Evolutionary conservation across 1,140 invertebrate species (phyloP).

Genomic region (Pseudomyrmex cubaensis): DNA sequence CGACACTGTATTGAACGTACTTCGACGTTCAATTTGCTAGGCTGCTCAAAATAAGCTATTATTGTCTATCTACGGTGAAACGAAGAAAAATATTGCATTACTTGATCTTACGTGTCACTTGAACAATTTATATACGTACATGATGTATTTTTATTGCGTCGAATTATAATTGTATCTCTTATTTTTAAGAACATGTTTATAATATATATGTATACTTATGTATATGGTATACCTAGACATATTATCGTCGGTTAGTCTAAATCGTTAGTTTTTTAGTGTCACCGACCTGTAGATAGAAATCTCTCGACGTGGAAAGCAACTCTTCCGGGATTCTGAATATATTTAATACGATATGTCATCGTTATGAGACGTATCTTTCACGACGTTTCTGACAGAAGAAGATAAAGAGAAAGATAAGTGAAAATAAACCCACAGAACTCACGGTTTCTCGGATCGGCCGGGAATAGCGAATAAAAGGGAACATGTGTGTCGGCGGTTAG

Average conservation of each 20-base stretch:
- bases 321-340: neutral
- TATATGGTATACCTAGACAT: too few species aligned
- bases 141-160: neutral
- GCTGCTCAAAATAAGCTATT: neutral
- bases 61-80: neutral
- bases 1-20: slow-evolving; percentile 11
- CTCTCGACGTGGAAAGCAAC: neutral
- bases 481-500: neutral
- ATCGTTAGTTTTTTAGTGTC: neutral
- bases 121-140: too few species aligned
- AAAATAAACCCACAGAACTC: neutral
- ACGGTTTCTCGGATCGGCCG: neutral
- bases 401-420: neutral
- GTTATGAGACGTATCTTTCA: neutral
- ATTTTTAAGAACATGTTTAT: too few species aligned
- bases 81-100: neutral
- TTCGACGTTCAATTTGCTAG: neutral
- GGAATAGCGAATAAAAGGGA: slow-evolving; percentile 8
- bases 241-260: neutral
- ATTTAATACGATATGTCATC: neutral
- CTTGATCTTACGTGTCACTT: too few species aligned
- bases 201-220: too few species aligned
- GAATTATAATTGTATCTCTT: too few species aligned
- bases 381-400: neutral
- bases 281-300: slow-evolving; percentile 11